Percentiles rank a stretch among this genome's conserved stretches.
These are phyloP conservation scores for Drosophila pandora DNA, from an alignment of 1,140 invertebrate genomes.

Conservation along the genomic window DNA sequence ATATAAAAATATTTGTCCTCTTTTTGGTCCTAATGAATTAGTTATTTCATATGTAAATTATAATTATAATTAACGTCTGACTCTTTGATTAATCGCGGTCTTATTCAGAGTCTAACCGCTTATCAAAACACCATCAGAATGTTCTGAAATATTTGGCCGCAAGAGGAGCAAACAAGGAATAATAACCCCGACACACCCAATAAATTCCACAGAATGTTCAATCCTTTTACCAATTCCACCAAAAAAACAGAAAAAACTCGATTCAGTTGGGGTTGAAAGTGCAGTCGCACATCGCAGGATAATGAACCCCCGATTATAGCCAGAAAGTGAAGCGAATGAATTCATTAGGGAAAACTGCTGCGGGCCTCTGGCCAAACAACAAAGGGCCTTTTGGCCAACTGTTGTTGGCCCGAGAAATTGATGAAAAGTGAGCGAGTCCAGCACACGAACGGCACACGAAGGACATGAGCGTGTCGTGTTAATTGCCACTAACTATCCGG, in stretches of 20 bases:
- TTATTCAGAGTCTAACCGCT: slow-evolving; percentile 51
- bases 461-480: slow-evolving; percentile 74
- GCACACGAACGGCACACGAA: slow-evolving; percentile 63
- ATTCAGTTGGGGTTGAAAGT: slow-evolving; percentile 38
- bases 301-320: slow-evolving; percentile 75
- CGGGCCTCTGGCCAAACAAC: not conserved
- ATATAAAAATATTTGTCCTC: not conserved
- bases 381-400: slow-evolving; percentile 70
- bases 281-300: slow-evolving; percentile 55
- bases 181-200: slow-evolving; percentile 75
- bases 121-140: slow-evolving; percentile 75
- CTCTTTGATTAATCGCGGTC: slow-evolving; percentile 55
- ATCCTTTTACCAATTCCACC: slow-evolving; percentile 65
- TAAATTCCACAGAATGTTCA: slow-evolving; percentile 74
- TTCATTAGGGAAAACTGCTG: slow-evolving; percentile 78
- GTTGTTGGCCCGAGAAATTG: slow-evolving; percentile 68
- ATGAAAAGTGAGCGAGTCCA: slow-evolving; percentile 61
- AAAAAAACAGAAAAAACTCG: slow-evolving; percentile 42
- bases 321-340: slow-evolving; percentile 80
- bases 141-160: slow-evolving; percentile 42
- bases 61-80: not conserved
- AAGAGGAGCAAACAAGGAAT: slow-evolving; percentile 47
- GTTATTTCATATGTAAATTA: slow-evolving; percentile 5
- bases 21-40: not conserved
- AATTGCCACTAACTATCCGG: slow-evolving; percentile 69